A percentile compares a stretch with the other conserved stretches of the same genome.
Conservation (phyloP, 2,888 invertebrate genomes). For the Villa cingulata region DNA sequence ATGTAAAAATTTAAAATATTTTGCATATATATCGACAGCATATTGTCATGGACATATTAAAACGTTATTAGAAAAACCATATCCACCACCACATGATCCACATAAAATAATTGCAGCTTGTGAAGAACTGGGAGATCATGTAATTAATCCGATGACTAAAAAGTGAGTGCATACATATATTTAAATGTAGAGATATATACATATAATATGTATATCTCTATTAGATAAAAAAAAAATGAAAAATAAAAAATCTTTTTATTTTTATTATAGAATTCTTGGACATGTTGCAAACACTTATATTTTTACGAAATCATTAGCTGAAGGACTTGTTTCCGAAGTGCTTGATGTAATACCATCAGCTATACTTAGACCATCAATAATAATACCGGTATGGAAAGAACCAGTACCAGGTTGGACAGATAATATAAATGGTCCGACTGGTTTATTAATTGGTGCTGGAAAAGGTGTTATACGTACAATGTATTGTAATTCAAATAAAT, state of each 20-base stretch:
- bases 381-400: slow-evolving; percentile 76
- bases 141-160: slow-evolving; percentile 48
- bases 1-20: slow-evolving; percentile 57
- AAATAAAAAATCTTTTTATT: not conserved
- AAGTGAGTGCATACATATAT: slow-evolving; percentile 36
- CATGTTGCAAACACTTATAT: slow-evolving; percentile 85
- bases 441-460: slow-evolving; percentile 64
- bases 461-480: slow-evolving; percentile 83
- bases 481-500: slow-evolving; percentile 65
- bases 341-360: slow-evolving; percentile 62
- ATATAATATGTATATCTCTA: too few relatives aligned
- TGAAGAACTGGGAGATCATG: slow-evolving; percentile 65
- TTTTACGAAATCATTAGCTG: slow-evolving; percentile 84
- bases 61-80: slow-evolving; percentile 69
- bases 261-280: slow-evolving; percentile 45
- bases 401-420: slow-evolving; percentile 85
- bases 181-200: too few relatives aligned
- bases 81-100: slow-evolving; percentile 68
- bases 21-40: slow-evolving; percentile 65
- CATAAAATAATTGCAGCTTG: slow-evolving; percentile 60
- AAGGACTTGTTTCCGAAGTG: slow-evolving; percentile 66
- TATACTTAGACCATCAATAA: slow-evolving; percentile 76
- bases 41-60: slow-evolving; percentile 81
- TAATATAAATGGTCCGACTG: slow-evolving; percentile 86
- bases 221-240: not conserved